phyloP scores from a whole-genome alignment of 2,113 vertebrate species.

The Cyphomyrus plagiostoma region DNA sequence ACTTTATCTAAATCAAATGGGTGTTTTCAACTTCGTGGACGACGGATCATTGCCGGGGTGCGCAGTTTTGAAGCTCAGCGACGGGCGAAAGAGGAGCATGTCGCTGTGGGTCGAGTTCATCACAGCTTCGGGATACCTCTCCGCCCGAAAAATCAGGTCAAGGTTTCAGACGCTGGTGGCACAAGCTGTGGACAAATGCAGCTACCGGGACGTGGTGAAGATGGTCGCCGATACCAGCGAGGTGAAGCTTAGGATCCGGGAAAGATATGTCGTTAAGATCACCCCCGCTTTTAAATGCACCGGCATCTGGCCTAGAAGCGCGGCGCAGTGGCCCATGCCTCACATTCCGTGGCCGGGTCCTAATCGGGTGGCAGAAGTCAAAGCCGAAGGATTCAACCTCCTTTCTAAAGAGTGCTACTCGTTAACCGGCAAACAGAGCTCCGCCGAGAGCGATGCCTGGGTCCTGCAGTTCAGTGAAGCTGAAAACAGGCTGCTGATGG shows the following conservation, averaged over 20 bases:
- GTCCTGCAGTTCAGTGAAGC: constrained; percentile 97
- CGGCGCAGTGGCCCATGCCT: constrained; percentile 96
- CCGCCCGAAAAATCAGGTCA: constrained; percentile 92
- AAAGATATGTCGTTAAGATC: constrained; percentile 96
- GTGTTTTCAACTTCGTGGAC: constrained; percentile 98
- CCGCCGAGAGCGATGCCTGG: constrained; percentile 97
- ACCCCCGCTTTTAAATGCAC: constrained; percentile 98
- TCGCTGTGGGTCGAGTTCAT: constrained; percentile 99
- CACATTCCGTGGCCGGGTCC: constrained; percentile 98
- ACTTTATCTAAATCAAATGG: constrained; percentile 98
- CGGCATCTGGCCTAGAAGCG: constrained; percentile 94
- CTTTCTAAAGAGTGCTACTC: constrained; percentile 98
- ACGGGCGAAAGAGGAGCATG: constrained; percentile 97
- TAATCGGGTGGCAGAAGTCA: constrained; percentile 92
- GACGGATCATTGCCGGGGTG: constrained; percentile 96
- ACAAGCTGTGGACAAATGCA: constrained; percentile 98
- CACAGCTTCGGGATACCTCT: constrained; percentile 95
- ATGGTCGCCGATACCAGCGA: constrained; percentile 98
- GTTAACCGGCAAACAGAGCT: constrained; percentile 94
- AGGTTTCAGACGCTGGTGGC: constrained; percentile 95
- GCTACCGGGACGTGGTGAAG: constrained; percentile 96
- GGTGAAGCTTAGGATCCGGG: constrained; percentile 87
- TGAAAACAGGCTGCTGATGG: constrained; percentile 94
- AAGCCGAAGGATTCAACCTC: constrained; percentile 95
- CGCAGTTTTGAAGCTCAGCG: constrained; percentile 95